A percentile compares a stretch with the other conserved stretches of the same genome.
Evolutionary conservation across 1,140 invertebrate genomes (phyloP).

Genomic region (Lethrus apterus): DNA sequence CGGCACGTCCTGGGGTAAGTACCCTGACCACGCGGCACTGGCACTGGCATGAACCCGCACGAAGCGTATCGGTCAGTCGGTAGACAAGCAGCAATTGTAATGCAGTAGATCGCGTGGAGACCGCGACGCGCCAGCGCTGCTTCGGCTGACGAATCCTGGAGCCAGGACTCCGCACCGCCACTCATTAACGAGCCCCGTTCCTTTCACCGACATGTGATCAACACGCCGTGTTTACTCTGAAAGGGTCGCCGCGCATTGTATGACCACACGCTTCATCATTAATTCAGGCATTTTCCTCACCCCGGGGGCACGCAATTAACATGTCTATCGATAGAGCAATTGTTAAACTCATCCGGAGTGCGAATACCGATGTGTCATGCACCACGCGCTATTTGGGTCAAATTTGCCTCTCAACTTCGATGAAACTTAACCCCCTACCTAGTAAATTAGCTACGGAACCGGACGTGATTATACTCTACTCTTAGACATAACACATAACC

Average conservation of each 20-base stretch:
- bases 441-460: too few relatives aligned
- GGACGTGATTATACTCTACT: too few relatives aligned
- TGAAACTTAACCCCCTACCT: too few relatives aligned
- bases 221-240: slow-evolving; percentile 20
- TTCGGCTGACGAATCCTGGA: slow-evolving; percentile 14
- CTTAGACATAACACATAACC: too few relatives aligned
- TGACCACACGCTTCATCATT: slow-evolving; percentile 18
- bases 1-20: not conserved
- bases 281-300: slow-evolving; percentile 16
- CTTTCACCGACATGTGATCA: slow-evolving; percentile 20
- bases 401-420: too few relatives aligned
- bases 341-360: too few relatives aligned
- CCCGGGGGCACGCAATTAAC: slow-evolving; percentile 18
- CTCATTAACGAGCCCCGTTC: slow-evolving; percentile 19
- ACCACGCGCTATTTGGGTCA: too few relatives aligned
- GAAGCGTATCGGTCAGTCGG: slow-evolving; percentile 14
- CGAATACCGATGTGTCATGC: too few relatives aligned
- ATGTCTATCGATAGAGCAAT: slow-evolving; percentile 16
- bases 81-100: slow-evolving; percentile 23
- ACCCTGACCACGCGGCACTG: slow-evolving; percentile 13
- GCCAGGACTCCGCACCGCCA: slow-evolving; percentile 13
- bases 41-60: slow-evolving; percentile 8
- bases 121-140: slow-evolving; percentile 16
- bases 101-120: slow-evolving; percentile 19
- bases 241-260: slow-evolving; percentile 16